Percentiles rank a stretch among this genome's conserved stretches.
These are phyloP conservation scores for Zeuzera pyrina DNA, from an alignment of 2,888 invertebrate genomes.

Conservation along the genomic window DNA sequence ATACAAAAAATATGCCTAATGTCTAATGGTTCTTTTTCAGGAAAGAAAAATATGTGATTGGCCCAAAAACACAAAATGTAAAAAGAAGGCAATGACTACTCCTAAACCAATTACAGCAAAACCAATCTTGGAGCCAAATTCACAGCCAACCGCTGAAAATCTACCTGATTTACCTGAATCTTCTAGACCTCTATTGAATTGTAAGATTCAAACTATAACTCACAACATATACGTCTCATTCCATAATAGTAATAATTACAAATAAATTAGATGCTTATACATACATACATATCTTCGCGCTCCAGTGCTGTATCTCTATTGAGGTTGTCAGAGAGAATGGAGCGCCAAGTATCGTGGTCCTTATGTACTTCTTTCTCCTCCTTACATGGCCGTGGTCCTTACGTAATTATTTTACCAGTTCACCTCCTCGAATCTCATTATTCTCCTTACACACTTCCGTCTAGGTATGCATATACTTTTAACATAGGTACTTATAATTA, in stretches of 20 bases:
- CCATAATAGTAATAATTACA: too few species aligned
- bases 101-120: constrained; percentile 26
- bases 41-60: constrained; percentile 80
- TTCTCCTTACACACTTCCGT: too few species aligned
- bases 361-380: too few species aligned
- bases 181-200: constrained; percentile 43
- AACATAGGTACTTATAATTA: not conserved
- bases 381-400: too few species aligned
- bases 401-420: too few species aligned
- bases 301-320: not conserved
- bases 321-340: too few species aligned
- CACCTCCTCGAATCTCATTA: too few species aligned
- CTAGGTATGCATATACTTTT: not conserved
- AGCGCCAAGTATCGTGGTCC: too few species aligned
- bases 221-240: too few species aligned
- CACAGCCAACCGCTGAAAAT: constrained; percentile 21
- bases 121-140: constrained; percentile 15
- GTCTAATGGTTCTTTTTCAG: too few species aligned
- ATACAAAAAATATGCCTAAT: not conserved
- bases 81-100: constrained; percentile 33
- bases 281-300: not conserved
- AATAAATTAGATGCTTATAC: too few species aligned
- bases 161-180: constrained; percentile 42
- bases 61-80: constrained; percentile 78
- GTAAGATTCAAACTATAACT: constrained; percentile 39